These are phyloP conservation scores for Antigone vipio DNA, from an alignment of 2,113 vertebrate genomes.

Conservation along the genomic window DNA sequence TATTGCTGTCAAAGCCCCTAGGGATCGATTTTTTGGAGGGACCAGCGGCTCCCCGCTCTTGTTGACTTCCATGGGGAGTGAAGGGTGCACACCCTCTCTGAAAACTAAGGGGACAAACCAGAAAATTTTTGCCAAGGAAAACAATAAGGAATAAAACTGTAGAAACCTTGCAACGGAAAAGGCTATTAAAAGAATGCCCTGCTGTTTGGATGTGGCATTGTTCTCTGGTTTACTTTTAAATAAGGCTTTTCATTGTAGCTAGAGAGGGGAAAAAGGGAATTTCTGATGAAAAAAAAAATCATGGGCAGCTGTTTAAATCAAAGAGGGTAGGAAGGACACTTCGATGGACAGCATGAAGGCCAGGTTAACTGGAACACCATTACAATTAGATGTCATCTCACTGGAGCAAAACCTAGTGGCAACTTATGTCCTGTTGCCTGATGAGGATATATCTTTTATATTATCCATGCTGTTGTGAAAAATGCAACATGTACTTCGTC, in stretches of 20 bases:
- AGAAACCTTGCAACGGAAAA: background rate
- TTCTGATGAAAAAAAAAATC: background rate
- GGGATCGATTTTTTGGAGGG: background rate
- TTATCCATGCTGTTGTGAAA: background rate
- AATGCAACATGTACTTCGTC: background rate
- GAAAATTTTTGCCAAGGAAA: background rate
- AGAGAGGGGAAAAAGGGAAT: background rate
- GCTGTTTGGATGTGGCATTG: background rate
- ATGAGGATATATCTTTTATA: background rate
- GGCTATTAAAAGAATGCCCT: background rate
- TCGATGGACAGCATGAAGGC: background rate
- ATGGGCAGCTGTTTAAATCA: background rate
- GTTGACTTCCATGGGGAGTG: background rate
- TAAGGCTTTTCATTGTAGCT: background rate
- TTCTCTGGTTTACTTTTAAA: conserved; percentile 5
- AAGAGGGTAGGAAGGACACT: background rate
- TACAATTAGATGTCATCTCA: background rate
- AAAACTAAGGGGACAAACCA: background rate
- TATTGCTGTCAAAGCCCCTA: background rate
- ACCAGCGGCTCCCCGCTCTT: background rate
- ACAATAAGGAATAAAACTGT: background rate
- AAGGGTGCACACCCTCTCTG: background rate
- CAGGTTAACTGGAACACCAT: background rate
- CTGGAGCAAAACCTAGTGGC: background rate
- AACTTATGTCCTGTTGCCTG: background rate